These are phyloP conservation scores for Himalopsyche kuldschensis DNA, from an alignment of 2,888 invertebrate species.

Conservation along the genomic window DNA sequence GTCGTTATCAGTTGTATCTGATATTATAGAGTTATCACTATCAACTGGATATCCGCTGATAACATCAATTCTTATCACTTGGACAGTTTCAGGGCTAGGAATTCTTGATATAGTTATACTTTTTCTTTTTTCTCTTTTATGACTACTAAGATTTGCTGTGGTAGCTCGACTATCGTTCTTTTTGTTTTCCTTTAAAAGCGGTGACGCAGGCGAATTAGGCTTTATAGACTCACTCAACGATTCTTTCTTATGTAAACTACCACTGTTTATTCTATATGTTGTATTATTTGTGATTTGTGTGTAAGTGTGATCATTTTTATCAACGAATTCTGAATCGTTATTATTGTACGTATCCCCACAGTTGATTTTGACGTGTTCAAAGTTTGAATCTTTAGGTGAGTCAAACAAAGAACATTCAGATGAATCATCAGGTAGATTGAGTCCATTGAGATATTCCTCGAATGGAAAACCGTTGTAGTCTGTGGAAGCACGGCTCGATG, in stretches of 20 bases:
- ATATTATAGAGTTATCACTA: conserved; percentile 32
- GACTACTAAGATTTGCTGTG: neutral
- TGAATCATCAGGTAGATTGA: conserved; percentile 28
- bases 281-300: neutral
- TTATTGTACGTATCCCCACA: conserved; percentile 19
- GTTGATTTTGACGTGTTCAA: neutral
- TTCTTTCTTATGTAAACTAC: neutral
- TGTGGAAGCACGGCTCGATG: conserved; percentile 35
- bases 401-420: conserved; percentile 34
- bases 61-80: conserved; percentile 57
- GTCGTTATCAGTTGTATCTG: conserved; percentile 31
- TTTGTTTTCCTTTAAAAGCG: neutral
- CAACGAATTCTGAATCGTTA: conserved; percentile 28
- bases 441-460: conserved; percentile 35
- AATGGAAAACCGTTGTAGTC: conserved; percentile 33
- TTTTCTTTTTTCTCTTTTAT: conserved; percentile 44
- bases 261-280: neutral
- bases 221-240: neutral
- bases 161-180: neutral
- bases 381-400: conserved; percentile 12
- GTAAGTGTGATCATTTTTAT: conserved; percentile 17
- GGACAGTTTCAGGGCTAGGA: conserved; percentile 55
- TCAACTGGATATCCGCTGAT: conserved; percentile 42
- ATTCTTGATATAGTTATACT: conserved; percentile 54
- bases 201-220: neutral